Evolutionary conservation across 2,113 vertebrate species (phyloP).

Genomic region (Pygoscelis antarcticus): DNA sequence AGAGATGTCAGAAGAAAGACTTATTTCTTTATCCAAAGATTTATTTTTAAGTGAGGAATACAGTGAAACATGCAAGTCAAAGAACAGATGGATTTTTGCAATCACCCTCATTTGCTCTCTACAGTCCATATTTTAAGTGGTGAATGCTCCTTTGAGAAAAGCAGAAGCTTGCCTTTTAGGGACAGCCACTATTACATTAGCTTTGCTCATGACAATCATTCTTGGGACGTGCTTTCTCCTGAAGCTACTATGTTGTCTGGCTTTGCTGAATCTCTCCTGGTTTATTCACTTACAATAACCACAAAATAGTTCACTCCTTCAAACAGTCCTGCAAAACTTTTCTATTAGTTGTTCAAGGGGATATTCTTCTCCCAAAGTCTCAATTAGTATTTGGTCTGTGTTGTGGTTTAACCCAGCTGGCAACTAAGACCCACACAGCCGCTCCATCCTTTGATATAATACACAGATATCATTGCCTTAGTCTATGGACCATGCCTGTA

Average conservation of each 20-base stretch:
- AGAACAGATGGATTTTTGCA: background rate
- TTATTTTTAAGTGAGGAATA: background rate
- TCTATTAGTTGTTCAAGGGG: background rate
- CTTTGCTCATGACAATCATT: background rate
- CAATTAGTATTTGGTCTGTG: background rate
- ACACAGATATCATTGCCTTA: no score
- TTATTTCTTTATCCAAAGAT: background rate
- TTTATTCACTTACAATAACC: background rate
- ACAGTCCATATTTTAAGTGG: background rate
- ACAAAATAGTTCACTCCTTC: background rate
- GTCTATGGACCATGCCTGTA: no score
- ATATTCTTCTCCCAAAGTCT: background rate
- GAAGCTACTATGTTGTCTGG: background rate
- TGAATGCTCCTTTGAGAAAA: background rate
- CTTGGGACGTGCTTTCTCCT: background rate
- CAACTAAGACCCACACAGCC: no score
- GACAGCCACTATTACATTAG: background rate
- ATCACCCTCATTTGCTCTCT: background rate
- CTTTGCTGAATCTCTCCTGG: background rate
- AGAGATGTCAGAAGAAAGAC: background rate
- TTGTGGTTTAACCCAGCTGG: no score
- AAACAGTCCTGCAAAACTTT: background rate
- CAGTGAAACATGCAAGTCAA: background rate
- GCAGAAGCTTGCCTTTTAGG: background rate
- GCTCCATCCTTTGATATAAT: no score